Conservation (phyloP, 2,113 vertebrate species). For the Cryptoleucopteryx plumbea region DNA sequence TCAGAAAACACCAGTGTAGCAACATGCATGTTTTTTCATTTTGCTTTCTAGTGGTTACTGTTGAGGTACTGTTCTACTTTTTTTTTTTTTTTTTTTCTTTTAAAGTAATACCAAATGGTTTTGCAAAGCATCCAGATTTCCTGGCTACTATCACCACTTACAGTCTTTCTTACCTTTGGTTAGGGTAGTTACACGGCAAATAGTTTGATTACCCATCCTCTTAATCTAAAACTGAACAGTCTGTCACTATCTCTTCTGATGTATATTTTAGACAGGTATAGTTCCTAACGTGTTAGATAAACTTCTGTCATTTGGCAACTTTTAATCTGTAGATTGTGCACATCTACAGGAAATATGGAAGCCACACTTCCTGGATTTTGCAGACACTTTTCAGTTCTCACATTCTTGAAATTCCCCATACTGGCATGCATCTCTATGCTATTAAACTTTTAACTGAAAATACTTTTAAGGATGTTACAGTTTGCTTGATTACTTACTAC, state of each 20-base stretch:
- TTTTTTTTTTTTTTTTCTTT: not conserved
- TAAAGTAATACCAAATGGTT: not conserved
- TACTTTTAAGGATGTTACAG: not conserved
- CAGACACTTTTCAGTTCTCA: not conserved
- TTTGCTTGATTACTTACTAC: not conserved
- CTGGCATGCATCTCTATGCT: not conserved
- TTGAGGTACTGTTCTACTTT: not conserved
- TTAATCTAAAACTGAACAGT: not conserved
- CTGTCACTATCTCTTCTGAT: not conserved
- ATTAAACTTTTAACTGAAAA: not conserved
- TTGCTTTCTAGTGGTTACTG: not conserved
- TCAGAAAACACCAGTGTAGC: not conserved
- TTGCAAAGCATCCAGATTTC: not conserved
- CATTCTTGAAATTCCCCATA: not conserved
- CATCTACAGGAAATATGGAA: not conserved
- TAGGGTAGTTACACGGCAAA: not conserved
- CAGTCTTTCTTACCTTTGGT: not conserved
- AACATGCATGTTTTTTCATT: not conserved
- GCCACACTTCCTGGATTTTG: not conserved
- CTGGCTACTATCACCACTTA: not conserved
- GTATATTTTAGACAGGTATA: not conserved
- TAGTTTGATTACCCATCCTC: not conserved
- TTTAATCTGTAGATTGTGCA: not conserved
- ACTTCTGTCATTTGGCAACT: not conserved
- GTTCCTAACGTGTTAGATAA: not conserved